These are phyloP conservation scores for Malachius bipustulatus DNA, from an alignment of 2,888 invertebrate species.

Conservation along the genomic window DNA sequence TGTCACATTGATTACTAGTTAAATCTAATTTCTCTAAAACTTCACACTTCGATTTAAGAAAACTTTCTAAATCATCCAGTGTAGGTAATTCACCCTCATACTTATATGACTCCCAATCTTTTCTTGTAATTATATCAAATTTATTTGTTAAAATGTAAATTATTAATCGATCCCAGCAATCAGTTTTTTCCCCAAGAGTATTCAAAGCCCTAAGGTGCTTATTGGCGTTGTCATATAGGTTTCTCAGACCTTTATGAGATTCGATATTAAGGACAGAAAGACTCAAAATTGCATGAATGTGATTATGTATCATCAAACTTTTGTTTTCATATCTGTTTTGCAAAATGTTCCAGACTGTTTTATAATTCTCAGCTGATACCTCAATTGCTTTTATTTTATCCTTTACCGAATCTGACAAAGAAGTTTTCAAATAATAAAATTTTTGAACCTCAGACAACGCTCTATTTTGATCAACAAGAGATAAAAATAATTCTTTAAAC, in stretches of 20 bases:
- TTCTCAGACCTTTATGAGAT: neutral
- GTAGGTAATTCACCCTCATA: constrained; percentile 10
- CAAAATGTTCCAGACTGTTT: constrained; percentile 1
- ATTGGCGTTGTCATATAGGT: neutral
- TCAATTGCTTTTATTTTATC: constrained; percentile 3
- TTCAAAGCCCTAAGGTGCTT: neutral
- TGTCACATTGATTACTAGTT: too few relatives aligned
- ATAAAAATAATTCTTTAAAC: constrained; percentile 3
- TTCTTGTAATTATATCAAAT: constrained; percentile 13
- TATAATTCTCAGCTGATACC: neutral
- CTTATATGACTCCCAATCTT: constrained; percentile 12
- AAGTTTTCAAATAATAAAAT: constrained; percentile 5
- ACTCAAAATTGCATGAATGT: neutral
- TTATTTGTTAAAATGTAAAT: constrained; percentile 13
- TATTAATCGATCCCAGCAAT: constrained; percentile 8
- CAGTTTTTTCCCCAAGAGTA: neutral
- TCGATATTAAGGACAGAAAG: neutral
- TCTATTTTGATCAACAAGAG: constrained; percentile 1
- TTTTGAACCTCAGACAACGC: neutral
- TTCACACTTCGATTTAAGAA: constrained; percentile 11
- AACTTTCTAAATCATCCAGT: constrained; percentile 11
- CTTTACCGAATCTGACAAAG: neutral
- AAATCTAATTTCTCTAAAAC: constrained; percentile 11
- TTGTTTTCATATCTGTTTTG: neutral
- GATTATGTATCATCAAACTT: neutral